Evolutionary conservation across 2,113 vertebrate genomes (phyloP).

Genomic region (Apaloderma vittatum): DNA sequence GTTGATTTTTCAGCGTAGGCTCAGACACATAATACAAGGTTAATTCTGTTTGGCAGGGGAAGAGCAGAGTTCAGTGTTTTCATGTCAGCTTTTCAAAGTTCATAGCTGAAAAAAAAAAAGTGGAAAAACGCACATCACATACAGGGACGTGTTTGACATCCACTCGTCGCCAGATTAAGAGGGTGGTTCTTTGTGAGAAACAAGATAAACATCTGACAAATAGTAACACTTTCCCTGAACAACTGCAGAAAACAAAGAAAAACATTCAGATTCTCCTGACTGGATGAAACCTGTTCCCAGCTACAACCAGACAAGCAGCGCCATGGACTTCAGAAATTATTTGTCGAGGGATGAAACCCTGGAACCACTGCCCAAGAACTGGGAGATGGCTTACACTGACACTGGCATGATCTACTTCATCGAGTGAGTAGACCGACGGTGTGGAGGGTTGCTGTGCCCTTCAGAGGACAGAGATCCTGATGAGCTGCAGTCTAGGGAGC

Average conservation of each 20-base stretch:
- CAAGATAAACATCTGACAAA: slow-evolving; percentile 45
- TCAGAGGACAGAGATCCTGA: neutral
- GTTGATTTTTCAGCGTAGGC: neutral
- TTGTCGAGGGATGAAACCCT: slow-evolving; percentile 90
- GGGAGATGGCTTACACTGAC: slow-evolving; percentile 99
- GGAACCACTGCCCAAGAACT: slow-evolving; percentile 93
- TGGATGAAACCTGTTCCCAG: slow-evolving; percentile 95
- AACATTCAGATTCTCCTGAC: slow-evolving; percentile 85
- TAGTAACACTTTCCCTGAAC: slow-evolving; percentile 66
- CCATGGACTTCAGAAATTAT: slow-evolving; percentile 90
- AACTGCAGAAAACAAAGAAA: slow-evolving; percentile 88
- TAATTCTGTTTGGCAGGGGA: slow-evolving; percentile 52
- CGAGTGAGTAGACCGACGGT: slow-evolving; percentile 86
- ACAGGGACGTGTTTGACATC: neutral
- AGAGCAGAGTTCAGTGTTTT: slow-evolving; percentile 56
- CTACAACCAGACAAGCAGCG: slow-evolving; percentile 92
- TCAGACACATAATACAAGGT: slow-evolving; percentile 32
- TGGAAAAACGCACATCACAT: slow-evolving; percentile 51
- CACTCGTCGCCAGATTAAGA: slow-evolving; percentile 42
- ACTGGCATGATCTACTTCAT: slow-evolving; percentile 99
- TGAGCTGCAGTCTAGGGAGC: neutral
- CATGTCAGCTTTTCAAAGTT: slow-evolving; percentile 54
- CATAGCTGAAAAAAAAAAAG: slow-evolving; percentile 9
- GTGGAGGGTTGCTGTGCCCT: neutral
- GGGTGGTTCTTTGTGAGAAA: slow-evolving; percentile 59